Conservation (phyloP, 1,140 invertebrate genomes). For the Anastrepha ludens region DNA sequence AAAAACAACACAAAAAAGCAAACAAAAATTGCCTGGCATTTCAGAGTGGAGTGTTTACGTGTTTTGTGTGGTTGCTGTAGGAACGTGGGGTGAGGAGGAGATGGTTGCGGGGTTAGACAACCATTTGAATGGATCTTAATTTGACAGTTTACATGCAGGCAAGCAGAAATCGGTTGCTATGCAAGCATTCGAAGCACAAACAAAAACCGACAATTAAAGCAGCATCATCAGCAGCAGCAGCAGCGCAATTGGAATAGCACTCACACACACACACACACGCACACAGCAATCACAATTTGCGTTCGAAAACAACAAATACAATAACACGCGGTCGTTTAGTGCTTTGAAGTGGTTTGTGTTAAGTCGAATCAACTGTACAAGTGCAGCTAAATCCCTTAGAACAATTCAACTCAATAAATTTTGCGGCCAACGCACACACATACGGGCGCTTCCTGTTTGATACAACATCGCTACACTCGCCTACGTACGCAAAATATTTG, state of each 20-base stretch:
- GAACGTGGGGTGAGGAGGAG: neutral
- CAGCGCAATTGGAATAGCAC: neutral
- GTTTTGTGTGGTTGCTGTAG: neutral
- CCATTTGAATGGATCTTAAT: constrained; percentile 31
- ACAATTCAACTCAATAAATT: constrained; percentile 36
- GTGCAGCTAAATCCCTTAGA: constrained; percentile 15
- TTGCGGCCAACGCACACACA: neutral
- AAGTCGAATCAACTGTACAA: constrained; percentile 14
- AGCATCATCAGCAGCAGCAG: neutral
- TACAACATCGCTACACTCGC: neutral
- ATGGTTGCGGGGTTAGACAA: constrained; percentile 5
- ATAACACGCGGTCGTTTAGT: neutral
- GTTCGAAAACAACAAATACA: neutral
- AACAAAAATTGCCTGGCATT: neutral
- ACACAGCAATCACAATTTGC: neutral
- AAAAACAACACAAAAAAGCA: neutral
- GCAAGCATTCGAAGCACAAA: neutral
- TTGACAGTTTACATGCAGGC: constrained; percentile 35
- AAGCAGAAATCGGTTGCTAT: neutral
- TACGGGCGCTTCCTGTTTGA: neutral
- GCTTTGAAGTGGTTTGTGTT: neutral
- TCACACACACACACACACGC: too few relatives aligned
- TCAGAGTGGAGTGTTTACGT: neutral
- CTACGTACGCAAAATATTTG: neutral
- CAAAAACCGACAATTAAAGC: neutral